phyloP scores from a whole-genome alignment of 2,888 invertebrate species.

The Odontocolon sp. region DNA sequence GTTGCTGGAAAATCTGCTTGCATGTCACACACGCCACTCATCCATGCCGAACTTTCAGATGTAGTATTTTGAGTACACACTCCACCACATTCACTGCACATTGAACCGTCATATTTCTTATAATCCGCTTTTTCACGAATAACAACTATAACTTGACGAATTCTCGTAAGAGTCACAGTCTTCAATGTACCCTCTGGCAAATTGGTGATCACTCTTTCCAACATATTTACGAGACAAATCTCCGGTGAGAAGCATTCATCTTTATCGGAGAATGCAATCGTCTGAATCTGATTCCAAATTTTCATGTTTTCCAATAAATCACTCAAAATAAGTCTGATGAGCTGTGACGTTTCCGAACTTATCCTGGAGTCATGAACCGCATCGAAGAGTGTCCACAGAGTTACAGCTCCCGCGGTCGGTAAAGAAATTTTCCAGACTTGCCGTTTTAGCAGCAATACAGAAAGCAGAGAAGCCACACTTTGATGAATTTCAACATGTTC shows the following conservation, averaged over 20 bases:
- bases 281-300: conserved; percentile 3
- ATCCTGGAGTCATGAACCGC: conserved; percentile 32
- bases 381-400: conserved; percentile 57
- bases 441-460: conserved; percentile 50
- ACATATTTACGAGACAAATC: neutral
- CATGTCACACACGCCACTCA: too few species aligned
- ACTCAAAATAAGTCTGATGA: conserved; percentile 6
- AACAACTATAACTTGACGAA: too few species aligned
- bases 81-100: too few species aligned
- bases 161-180: neutral
- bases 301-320: conserved; percentile 37
- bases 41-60: too few species aligned
- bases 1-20: too few species aligned
- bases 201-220: neutral
- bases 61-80: too few species aligned
- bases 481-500: conserved; percentile 18
- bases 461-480: conserved; percentile 48
- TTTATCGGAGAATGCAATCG: neutral
- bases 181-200: neutral
- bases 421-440: conserved; percentile 29
- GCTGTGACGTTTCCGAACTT: neutral
- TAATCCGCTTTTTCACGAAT: too few species aligned
- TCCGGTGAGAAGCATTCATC: conserved; percentile 12
- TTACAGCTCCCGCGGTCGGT: conserved; percentile 35
- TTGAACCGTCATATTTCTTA: too few species aligned